Evolutionary conservation across 2,888 invertebrate species (phyloP).

Genomic region (Parelbella ahira): DNA sequence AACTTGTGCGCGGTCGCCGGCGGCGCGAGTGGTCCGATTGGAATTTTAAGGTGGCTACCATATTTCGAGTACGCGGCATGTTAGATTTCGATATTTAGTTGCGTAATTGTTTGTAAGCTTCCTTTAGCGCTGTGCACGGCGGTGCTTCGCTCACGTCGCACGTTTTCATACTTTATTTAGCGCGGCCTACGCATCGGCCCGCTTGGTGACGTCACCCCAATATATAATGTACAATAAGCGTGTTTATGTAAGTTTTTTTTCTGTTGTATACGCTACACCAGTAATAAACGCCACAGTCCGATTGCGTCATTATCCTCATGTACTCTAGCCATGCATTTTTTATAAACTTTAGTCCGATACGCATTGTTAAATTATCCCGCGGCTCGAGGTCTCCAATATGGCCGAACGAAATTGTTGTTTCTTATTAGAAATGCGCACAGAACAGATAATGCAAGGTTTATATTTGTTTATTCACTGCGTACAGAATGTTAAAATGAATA

Average conservation of each 20-base stretch:
- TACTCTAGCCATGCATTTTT: too few species aligned
- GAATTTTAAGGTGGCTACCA: slow-evolving; percentile 36
- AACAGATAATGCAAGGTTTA: too few species aligned
- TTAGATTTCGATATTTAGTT: slow-evolving; percentile 43
- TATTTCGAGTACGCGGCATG: slow-evolving; percentile 36
- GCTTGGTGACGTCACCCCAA: slow-evolving; percentile 43
- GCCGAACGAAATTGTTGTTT: too few species aligned
- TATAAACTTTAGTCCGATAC: too few species aligned
- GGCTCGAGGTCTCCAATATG: too few species aligned
- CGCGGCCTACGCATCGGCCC: slow-evolving; percentile 32
- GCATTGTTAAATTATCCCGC: too few species aligned
- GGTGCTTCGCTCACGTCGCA: slow-evolving; percentile 36
- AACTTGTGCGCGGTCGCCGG: slow-evolving; percentile 55
- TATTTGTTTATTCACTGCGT: too few species aligned
- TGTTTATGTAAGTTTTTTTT: slow-evolving; percentile 20
- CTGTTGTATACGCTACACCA: too few species aligned
- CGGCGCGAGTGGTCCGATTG: slow-evolving; percentile 37
- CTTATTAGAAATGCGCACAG: too few species aligned
- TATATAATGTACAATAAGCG: slow-evolving; percentile 4
- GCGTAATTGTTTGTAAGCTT: slow-evolving; percentile 51
- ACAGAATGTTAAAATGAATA: too few species aligned
- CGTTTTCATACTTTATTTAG: slow-evolving; percentile 33
- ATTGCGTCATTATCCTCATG: too few species aligned
- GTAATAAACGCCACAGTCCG: too few species aligned
- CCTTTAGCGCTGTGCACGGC: slow-evolving; percentile 18